Percentiles rank a stretch among this genome's conserved stretches.
phyloP scores from a whole-genome alignment of 2,113 vertebrate genomes.

The Hiodon tergisus region DNA sequence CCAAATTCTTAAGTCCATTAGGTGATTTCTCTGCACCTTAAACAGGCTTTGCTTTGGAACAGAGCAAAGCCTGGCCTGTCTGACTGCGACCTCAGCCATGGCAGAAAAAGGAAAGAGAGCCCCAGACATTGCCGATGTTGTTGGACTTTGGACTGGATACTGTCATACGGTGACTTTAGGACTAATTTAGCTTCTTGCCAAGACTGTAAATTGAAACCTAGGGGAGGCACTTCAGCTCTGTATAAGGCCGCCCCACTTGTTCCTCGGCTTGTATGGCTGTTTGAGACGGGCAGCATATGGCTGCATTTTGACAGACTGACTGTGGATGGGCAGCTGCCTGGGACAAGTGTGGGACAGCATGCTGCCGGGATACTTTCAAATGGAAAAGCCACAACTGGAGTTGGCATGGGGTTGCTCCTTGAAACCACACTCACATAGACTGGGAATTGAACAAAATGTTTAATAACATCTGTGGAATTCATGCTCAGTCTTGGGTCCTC shows the following conservation, averaged over 20 bases:
- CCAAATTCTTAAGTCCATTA: too few relatives aligned
- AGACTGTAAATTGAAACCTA: constrained; percentile 32
- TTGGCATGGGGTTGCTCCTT: not conserved
- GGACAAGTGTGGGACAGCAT: not conserved
- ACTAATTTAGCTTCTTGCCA: constrained; percentile 29
- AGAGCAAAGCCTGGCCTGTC: not conserved
- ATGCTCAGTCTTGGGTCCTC: not conserved
- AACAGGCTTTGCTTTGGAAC: constrained; percentile 5
- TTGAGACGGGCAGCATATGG: constrained; percentile 20
- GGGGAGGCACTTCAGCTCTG: constrained; percentile 10
- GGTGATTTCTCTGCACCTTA: not conserved
- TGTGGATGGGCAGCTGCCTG: constrained; percentile 10
- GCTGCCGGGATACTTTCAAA: constrained; percentile 3
- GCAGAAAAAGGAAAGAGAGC: too few relatives aligned
- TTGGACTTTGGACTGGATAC: not conserved
- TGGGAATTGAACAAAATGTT: too few relatives aligned
- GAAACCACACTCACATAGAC: not conserved
- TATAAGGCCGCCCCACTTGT: constrained; percentile 28
- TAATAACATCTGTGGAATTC: too few relatives aligned
- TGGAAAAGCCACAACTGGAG: not conserved
- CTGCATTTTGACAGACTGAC: not conserved
- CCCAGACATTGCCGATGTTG: too few relatives aligned
- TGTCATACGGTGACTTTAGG: constrained; percentile 18
- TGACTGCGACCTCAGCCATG: not conserved
- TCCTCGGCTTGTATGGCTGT: constrained; percentile 30